Evolutionary conservation across 2,113 vertebrate species (phyloP), one percentile per base, ranked within the genome.

Genomic region (Xyrauchen texanus): DNA sequence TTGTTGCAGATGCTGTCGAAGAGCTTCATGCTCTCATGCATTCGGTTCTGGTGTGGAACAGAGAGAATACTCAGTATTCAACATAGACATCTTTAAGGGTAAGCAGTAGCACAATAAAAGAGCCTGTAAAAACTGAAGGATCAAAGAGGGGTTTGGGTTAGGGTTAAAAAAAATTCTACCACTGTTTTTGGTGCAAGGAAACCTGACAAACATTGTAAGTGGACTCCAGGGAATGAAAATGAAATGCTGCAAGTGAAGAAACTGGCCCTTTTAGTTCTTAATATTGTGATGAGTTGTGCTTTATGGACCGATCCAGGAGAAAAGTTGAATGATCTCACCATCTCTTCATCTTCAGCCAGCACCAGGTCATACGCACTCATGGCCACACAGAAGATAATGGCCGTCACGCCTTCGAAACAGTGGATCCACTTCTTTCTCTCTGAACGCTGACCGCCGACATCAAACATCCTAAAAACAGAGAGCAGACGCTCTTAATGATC

Each of bases 1-100:
- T 99, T 99, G 93, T 99, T 99, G 88, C 98, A 99, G 91, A 99
- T 99, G 87, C 96, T 98, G 92, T 99, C 98, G 0, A 99, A 99
- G 58, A 99, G 93, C 94, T 99, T 99, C 98, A 99, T 99, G 93
- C 98, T 99, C 90, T 99, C 98, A 0, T 99, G 98, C 98, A 99
- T 99, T 46, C 98, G 97, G 86, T 99, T 99, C 98, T 99, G 91
- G 49, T 7, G 5, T 21, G 9, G 11, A 66, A 53, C 16, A 5
- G 21, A 49, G 34, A 68, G 21, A n/a, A 1, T 34, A 34, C 21
- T 34, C 21, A 34, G 21, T 34, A 34, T 34, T 34, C 21, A 34
- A 34, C 21, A n/a, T n/a, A n/a, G n/a, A n/a, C n/a, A 34, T 34
- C 21, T 34, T 34, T 34, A 1, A 34, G 21, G 21, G 21, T 34